Base-by-base conservation (phyloP, 2,113 vertebrate species). In the Plotosus lineatus region DNA sequence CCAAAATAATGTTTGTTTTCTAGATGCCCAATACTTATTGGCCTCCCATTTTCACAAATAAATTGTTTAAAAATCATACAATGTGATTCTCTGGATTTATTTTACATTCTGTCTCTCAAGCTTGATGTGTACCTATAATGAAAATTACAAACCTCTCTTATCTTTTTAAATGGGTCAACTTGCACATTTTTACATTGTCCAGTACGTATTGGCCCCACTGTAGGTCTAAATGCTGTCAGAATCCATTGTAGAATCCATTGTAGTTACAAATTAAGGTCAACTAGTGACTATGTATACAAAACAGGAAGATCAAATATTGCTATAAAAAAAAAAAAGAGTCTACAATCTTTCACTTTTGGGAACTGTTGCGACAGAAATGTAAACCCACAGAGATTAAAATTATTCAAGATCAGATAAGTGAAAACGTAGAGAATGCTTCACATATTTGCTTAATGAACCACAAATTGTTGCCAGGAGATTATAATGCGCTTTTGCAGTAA, bases 331-430 rank as follows among this genome's bases (percentile, higher is more conserved):
- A 33, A 61, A 58, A 61, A 44, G 11, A 6, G 5, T 66, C 10
- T 42, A 38, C 36, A 68, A 68, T 42, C 23, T n/a, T 44, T 68
- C 65, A 68, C 65, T 68, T 68, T 14, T n/a, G 65, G 38, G 42
- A 68, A 44, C 12, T 15, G 10, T 14, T 68, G 23, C 65, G 44
- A 26, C 23, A 1, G 38, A 66, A 68, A 68, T n/a, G 10, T n/a
- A 68, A 44, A 15, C 23, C 38, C 10, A 42, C 40, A 68, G 40
- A 26, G 65, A 68, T 44, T 42, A 68, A 44, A 68, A 44, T 26
- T 15, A 68, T n/a, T 68, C 42, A 26, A 44, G 38, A 68, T 68
- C 40, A 44, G 65, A 68, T 44, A 26, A 68, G 11, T 33, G 3
- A 65, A 38, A 38, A 68, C 23, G 15, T 26, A 44, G 19, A 31